A percentile compares a stretch with the other conserved stretches of the same genome.
Conservation (phyloP, 1,140 invertebrate species). For the Drosophila repleta region DNA sequence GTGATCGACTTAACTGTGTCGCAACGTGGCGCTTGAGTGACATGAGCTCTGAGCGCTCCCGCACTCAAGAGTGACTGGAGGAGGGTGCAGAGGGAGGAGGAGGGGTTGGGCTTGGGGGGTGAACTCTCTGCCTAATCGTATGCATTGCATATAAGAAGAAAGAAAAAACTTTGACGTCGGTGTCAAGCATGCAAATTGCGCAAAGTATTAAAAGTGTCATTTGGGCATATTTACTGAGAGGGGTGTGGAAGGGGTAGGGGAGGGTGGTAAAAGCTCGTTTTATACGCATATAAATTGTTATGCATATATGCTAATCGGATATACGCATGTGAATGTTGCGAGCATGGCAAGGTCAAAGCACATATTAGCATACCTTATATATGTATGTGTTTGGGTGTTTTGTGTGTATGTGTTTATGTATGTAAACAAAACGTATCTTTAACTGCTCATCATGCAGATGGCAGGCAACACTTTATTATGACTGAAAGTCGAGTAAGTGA, state of each 20-base stretch:
- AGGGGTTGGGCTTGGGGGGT: neutral
- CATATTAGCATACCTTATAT: conserved; percentile 13
- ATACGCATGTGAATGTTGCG: conserved; percentile 24
- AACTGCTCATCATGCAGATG: no score
- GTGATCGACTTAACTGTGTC: conserved; percentile 77
- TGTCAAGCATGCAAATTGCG: conserved; percentile 78
- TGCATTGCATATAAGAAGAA: conserved; percentile 47
- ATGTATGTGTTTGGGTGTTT: neutral
- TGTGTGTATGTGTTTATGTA: neutral
- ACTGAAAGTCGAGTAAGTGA: no score
- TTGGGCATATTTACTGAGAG: conserved; percentile 63
- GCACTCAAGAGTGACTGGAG: neutral
- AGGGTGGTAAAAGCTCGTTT: conserved; percentile 5
- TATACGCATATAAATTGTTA: conserved; percentile 22
- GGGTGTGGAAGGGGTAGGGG: conserved; percentile 1
- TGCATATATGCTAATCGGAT: conserved; percentile 17
- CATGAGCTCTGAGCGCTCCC: conserved; percentile 4
- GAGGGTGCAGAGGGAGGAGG: neutral
- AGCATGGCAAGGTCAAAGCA: conserved; percentile 63
- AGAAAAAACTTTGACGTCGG: conserved; percentile 67
- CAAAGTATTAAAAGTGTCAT: conserved; percentile 70
- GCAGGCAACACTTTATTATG: no score
- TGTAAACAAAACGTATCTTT: no score
- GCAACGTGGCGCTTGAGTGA: conserved; percentile 34
- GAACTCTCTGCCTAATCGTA: conserved; percentile 36